Base-by-base conservation (phyloP, 2,797 vertebrate species). In the Halcyon badia region DNA sequence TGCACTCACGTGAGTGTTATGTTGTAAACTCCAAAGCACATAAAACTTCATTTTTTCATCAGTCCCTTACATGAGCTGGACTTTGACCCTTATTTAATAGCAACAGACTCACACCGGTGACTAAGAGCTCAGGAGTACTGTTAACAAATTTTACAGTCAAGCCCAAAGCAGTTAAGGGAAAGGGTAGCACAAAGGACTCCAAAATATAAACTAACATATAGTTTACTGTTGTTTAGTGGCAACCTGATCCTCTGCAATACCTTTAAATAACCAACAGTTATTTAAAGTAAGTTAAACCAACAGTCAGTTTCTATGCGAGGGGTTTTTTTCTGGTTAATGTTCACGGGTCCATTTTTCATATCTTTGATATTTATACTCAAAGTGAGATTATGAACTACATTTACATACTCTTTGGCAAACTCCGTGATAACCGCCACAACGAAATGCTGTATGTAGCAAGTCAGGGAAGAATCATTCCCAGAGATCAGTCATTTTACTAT, bases 1-100 rank as follows among this genome's bases (percentile, higher is more conserved):
- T n/a, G 2, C 6, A 3, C 39, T 52, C 73, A 2, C 0, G 0
- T 25, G 11, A 37, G 13, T 14, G 35, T 37, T 57, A 3, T 0
- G 1, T 46, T 83, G 5, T 56, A 14, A 77, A 70, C 28, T 33
- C 16, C 35, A 69, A n/a, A 65, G 51, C 64, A 25, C n/a, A 35
- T 6, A 25, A 4, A 65, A 48, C 30, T 56, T 52, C 7, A 25
- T 57, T 83, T 54, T 81, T 82, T 88, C 65, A 51, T 51, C 49
- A 51, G 49, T 51, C 28, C 26, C 58, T 25, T 88, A 37, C 7
- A 22, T 1, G 5, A 69, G 15, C 6, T 75, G 68, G 18, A 44
- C 31, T 85, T 84, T 52, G 94, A 83, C 48, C 51, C 56, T 65
- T 46, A 9, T 46, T 39, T 57, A 68, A 56, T 2, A 80, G 9